These are phyloP conservation scores for Tiaroga cobitis DNA, from an alignment of 2,797 vertebrate species.

Conservation along the genomic window DNA sequence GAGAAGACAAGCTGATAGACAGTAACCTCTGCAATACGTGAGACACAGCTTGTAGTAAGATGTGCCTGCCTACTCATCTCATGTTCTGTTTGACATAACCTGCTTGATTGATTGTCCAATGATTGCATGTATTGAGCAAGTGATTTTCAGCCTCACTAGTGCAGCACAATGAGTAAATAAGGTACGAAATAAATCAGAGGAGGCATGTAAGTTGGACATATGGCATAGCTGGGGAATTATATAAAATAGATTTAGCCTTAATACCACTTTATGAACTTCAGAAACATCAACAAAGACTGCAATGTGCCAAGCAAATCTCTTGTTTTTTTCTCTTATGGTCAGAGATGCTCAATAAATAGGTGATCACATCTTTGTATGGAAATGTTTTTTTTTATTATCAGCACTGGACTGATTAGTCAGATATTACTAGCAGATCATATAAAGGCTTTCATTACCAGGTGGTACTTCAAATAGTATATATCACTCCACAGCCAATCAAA, in stretches of 20 bases:
- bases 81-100: slow-evolving; percentile 29
- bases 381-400: neutral
- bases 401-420: neutral
- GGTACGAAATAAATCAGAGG: neutral
- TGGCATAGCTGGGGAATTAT: neutral
- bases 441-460: neutral
- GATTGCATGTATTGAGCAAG: neutral
- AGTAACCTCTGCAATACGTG: slow-evolving; percentile 25
- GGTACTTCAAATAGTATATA: neutral
- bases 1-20: slow-evolving; percentile 41
- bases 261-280: neutral
- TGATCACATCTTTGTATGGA: neutral
- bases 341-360: neutral
- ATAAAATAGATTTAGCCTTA: neutral
- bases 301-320: neutral
- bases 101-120: neutral
- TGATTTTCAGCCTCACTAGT: neutral
- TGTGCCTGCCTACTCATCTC: neutral
- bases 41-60: slow-evolving; percentile 17
- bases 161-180: neutral
- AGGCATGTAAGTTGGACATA: neutral
- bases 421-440: neutral
- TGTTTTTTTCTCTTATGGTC: neutral
- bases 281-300: neutral
- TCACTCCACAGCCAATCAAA: neutral